A percentile compares a stretch with the other conserved stretches of the same genome.
Evolutionary conservation across 1,140 invertebrate genomes (phyloP).

Genomic region (Conopomorpha cramerella): DNA sequence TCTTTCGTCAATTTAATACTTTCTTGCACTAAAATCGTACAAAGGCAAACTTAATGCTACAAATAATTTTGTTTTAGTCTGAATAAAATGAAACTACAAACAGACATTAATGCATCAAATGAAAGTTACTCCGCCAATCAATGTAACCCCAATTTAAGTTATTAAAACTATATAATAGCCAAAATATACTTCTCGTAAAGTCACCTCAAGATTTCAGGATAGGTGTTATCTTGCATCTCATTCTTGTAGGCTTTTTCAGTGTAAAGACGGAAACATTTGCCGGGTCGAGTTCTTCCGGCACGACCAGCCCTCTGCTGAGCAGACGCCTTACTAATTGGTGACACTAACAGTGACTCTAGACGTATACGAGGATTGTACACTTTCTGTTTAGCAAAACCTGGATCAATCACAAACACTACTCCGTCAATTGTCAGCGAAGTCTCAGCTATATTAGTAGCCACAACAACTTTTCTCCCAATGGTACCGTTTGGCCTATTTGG

Average conservation of each 20-base stretch:
- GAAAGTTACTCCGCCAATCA: too few species aligned
- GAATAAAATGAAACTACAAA: too few species aligned
- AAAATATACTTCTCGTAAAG: conserved; percentile 12
- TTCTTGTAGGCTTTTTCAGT: conserved; percentile 98
- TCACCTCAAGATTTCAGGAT: conserved; percentile 91
- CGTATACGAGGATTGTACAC: conserved; percentile 60
- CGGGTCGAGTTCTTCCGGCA: conserved; percentile 94
- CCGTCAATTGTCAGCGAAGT: conserved; percentile 99
- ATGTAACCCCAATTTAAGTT: too few species aligned
- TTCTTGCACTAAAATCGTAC: too few species aligned
- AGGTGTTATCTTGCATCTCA: conserved; percentile 99
- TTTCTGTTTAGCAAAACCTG: conserved; percentile 99
- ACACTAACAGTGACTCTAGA: conserved; percentile 96
- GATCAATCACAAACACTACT: conserved; percentile 99
- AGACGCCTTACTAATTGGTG: conserved; percentile 99
- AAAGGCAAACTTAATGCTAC: too few species aligned
- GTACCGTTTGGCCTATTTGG: conserved; percentile 92
- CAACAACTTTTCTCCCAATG: conserved; percentile 92
- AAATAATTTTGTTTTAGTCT: too few species aligned
- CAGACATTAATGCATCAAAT: too few species aligned
- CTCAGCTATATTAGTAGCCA: conserved; percentile 99
- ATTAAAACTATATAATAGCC: too few species aligned
- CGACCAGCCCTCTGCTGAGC: conserved; percentile 97
- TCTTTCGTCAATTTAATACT: too few species aligned
- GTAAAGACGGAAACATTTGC: conserved; percentile 98